Evolutionary conservation across 2,113 vertebrate genomes (phyloP).

Genomic region (Syngnathus typhle): DNA sequence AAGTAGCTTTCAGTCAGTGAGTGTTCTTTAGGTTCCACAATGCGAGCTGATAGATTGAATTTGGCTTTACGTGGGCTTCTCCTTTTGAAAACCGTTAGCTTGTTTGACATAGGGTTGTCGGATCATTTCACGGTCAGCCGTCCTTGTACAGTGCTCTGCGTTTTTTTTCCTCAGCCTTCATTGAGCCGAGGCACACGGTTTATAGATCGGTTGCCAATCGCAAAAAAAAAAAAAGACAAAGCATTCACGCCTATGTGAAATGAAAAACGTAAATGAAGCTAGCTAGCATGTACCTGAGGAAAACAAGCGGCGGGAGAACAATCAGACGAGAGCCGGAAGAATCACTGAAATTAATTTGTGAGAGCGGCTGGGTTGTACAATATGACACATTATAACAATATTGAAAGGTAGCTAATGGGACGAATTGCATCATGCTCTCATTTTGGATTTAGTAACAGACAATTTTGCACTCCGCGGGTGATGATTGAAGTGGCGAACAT

Average conservation of each 20-base stretch:
- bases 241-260: too few relatives aligned
- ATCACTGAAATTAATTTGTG: neutral
- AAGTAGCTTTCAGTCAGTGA: slow-evolving; percentile 12
- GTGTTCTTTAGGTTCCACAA: slow-evolving; percentile 13
- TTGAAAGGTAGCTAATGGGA: neutral
- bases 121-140: neutral
- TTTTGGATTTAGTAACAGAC: neutral
- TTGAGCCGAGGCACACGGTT: neutral
- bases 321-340: too few relatives aligned
- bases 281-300: too few relatives aligned
- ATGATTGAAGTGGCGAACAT: neutral
- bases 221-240: too few relatives aligned
- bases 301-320: too few relatives aligned
- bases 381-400: neutral
- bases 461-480: neutral
- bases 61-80: slow-evolving; percentile 3
- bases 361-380: neutral
- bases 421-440: neutral
- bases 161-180: neutral
- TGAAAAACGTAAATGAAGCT: too few relatives aligned
- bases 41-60: neutral
- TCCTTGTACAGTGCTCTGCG: neutral
- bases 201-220: too few relatives aligned
- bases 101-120: neutral
- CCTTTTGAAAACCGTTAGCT: neutral